These are phyloP conservation scores for Synanceia verrucosa DNA, from an alignment of 2,797 vertebrate species.

Conservation along the genomic window DNA sequence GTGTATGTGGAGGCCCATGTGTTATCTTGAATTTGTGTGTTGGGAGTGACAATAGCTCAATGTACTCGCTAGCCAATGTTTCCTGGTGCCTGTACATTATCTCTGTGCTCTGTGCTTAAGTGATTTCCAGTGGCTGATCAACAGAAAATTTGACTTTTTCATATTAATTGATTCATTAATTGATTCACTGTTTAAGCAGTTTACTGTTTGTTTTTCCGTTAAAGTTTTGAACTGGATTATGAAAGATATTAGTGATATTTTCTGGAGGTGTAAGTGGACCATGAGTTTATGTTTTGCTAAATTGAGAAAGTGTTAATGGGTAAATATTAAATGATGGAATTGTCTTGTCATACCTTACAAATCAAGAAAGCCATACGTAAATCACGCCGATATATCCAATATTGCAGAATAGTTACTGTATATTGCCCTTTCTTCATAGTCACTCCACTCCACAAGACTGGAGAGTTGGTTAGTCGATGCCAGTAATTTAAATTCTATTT, in stretches of 20 bases:
- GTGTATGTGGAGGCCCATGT: constrained; percentile 74
- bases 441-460: too few species aligned
- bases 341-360: not conserved
- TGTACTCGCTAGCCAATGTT: constrained; percentile 64
- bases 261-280: not conserved
- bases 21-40: constrained; percentile 75
- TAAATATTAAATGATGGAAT: not conserved
- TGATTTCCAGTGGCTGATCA: constrained; percentile 16
- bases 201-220: not conserved
- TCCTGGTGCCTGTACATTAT: constrained; percentile 49
- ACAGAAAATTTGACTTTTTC: constrained; percentile 10
- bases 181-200: constrained; percentile 8
- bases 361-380: too few species aligned
- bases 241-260: not conserved
- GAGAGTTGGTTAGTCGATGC: too few species aligned
- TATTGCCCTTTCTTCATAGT: not conserved
- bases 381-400: too few species aligned
- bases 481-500: not conserved
- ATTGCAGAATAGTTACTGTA: not conserved
- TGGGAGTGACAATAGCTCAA: constrained; percentile 69
- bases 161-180: not conserved
- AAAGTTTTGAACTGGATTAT: not conserved
- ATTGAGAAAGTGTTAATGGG: not conserved
- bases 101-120: constrained; percentile 23
- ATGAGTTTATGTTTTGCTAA: not conserved